Percentiles rank a stretch among this genome's conserved stretches.
phyloP scores from a whole-genome alignment of 2,113 vertebrate species.

The Anoura caudifer region DNA sequence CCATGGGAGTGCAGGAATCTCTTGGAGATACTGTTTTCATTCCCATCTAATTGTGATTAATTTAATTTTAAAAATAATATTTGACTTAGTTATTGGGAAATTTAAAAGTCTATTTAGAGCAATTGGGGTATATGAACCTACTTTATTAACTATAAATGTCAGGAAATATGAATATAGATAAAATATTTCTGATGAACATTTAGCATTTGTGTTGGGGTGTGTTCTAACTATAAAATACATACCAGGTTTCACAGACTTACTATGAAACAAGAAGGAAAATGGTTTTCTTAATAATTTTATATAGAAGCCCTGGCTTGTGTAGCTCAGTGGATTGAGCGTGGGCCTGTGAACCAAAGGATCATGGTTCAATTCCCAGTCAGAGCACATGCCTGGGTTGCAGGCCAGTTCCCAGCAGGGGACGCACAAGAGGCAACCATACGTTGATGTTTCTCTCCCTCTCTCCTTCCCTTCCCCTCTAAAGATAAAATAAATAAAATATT shows the following conservation, averaged over 20 bases:
- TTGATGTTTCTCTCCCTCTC: too few species aligned
- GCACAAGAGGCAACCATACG: too few species aligned
- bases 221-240: neutral
- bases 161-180: neutral
- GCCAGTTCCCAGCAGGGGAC: too few species aligned
- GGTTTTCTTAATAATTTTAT: neutral
- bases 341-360: too few species aligned
- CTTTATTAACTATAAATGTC: neutral
- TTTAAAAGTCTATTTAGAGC: neutral
- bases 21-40: neutral
- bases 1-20: neutral
- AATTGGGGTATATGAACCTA: neutral
- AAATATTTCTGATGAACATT: neutral
- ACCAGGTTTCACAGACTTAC: neutral
- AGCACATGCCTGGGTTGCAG: too few species aligned
- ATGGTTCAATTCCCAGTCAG: too few species aligned
- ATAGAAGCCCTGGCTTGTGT: too few species aligned
- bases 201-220: neutral
- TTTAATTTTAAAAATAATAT: neutral
- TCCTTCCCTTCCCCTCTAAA: too few species aligned
- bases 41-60: neutral
- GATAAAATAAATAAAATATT: too few species aligned
- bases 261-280: neutral
- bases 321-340: too few species aligned
- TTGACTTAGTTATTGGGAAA: neutral